Conservation (phyloP, 2,797 vertebrate genomes). For the Microhierax caerulescens region DNA sequence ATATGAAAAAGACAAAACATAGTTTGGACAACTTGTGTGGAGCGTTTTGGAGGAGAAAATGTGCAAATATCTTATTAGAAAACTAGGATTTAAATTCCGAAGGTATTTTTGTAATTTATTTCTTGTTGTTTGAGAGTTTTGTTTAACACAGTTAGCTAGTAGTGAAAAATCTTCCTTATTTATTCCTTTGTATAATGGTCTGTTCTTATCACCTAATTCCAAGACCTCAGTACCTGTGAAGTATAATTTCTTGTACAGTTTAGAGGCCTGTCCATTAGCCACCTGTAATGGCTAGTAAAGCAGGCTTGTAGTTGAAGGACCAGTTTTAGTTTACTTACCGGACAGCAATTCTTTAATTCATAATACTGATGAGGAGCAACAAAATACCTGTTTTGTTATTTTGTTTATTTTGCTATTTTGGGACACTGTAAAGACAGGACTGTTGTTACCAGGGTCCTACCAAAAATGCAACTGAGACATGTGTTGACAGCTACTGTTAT, state of each 20-base stretch:
- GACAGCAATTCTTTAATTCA: neutral
- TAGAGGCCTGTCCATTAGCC: neutral
- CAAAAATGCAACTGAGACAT: neutral
- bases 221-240: neutral
- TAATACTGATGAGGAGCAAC: neutral
- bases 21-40: neutral
- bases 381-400: neutral
- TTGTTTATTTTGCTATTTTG: neutral
- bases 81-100: neutral
- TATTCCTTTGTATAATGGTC: neutral
- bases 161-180: neutral
- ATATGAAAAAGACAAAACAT: neutral
- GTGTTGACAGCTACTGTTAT: neutral
- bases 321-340: neutral
- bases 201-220: neutral
- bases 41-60: neutral
- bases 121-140: fast-evolving
- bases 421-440: neutral
- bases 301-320: neutral
- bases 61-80: neutral
- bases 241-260: neutral
- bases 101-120: neutral
- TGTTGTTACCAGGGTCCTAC: neutral
- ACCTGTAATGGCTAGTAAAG: neutral
- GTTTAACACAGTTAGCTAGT: neutral